Evolutionary conservation across 2,113 vertebrate species (phyloP), one percentile per base, ranked within the genome.

Genomic region (Apeltes quadracus): DNA sequence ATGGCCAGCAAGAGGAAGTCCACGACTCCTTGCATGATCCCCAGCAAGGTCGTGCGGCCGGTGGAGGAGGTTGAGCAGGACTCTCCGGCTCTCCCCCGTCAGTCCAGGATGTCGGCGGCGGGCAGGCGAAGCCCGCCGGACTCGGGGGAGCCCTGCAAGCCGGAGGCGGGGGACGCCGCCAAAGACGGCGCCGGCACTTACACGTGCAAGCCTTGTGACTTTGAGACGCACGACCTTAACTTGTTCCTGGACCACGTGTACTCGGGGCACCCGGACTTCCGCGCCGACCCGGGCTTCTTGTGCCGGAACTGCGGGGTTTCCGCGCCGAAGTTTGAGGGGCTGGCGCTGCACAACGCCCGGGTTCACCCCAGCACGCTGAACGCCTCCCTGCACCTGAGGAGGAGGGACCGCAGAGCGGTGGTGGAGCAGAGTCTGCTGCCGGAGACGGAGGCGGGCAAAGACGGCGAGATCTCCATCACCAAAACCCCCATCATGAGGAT

Each of bases 1-100:
- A 99, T 99, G 98, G 98, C 98, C 83, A 99, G 98, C 93, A 99
- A 98, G 90, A 95, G 98, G 89, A 99, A 99, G 89, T 98, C 97
- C 18, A 96, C 96, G 14, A 96, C 93, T 14, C 98, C 98, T 2
- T 99, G 98, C 83, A 99, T 99, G 98, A 99, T 99, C 90, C 97
- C 98, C 0, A 91, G 96, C 54, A 99, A 99, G 91, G 87, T 93
- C 0, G 83, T 94, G 81, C 94, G 77, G 36, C 71, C 92, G 5
- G 82, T 92, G 75, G 96, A 95, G 69, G 95, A 94, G 18, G 67
- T 87, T 0, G 89, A 93, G 2, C 82, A 68, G 36, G 95, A 94
- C 10, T 89, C 88, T 68, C 72, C 79, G 0, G 88, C 86, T 41
- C 79, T 89, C 43, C 90, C 92, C 11, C 91, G 38, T 77, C 87